Evolutionary conservation across 2,888 invertebrate species (phyloP).

Genomic region (Drosophila fulvimacula): DNA sequence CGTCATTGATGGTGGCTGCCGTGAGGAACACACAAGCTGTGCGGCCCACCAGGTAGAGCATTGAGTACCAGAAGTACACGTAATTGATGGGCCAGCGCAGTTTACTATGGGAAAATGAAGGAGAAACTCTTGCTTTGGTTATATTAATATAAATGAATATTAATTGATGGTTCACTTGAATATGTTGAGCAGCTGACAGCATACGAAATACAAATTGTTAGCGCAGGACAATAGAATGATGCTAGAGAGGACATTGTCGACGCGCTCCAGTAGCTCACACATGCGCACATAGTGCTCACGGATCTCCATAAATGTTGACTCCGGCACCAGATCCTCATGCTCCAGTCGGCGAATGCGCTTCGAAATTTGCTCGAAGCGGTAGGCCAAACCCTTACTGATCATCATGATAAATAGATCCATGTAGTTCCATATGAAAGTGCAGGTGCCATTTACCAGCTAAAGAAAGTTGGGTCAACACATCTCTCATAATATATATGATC

Average conservation of each 20-base stretch:
- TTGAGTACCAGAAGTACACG: constrained; percentile 86
- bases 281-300: constrained; percentile 89
- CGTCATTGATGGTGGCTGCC: constrained; percentile 86
- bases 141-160: too few relatives aligned
- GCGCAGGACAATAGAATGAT: constrained; percentile 89
- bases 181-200: constrained; percentile 88
- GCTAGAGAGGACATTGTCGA: constrained; percentile 88
- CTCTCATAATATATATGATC: too few relatives aligned
- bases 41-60: constrained; percentile 86
- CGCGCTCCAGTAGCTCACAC: constrained; percentile 87
- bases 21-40: constrained; percentile 86
- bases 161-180: constrained; percentile 80
- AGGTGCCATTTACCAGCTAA: constrained; percentile 68
- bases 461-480: accelerated
- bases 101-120: constrained; percentile 65
- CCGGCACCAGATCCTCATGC: constrained; percentile 74
- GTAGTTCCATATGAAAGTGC: constrained; percentile 90
- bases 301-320: constrained; percentile 87
- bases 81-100: constrained; percentile 85
- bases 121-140: not conserved
- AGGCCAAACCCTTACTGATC: constrained; percentile 88
- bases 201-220: constrained; percentile 91
- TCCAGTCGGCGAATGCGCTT: constrained; percentile 74
- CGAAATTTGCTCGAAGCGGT: constrained; percentile 89
- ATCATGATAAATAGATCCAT: constrained; percentile 90